Evolutionary conservation across 2,888 invertebrate species (phyloP).

Genomic region (Zygaena filipendulae): DNA sequence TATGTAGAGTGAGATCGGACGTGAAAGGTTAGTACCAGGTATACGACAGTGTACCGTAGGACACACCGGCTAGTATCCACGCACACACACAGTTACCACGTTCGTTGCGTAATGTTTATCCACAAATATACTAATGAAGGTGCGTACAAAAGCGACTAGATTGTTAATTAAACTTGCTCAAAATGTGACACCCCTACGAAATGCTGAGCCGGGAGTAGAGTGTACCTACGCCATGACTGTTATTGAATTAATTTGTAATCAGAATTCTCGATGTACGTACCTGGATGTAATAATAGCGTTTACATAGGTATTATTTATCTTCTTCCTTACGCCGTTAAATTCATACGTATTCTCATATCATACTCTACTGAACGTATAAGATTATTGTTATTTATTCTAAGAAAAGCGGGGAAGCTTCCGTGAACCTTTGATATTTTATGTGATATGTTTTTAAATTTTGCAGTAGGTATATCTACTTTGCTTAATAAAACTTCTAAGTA

Average conservation of each 20-base stretch:
- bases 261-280: slow-evolving; percentile 59
- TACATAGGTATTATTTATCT: too few relatives aligned
- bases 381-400: too few relatives aligned
- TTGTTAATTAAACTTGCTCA: slow-evolving; percentile 69
- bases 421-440: too few relatives aligned
- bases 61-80: slow-evolving; percentile 16
- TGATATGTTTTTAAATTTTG: too few relatives aligned
- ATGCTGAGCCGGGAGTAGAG: slow-evolving; percentile 56
- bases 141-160: slow-evolving; percentile 67
- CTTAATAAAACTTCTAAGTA: too few relatives aligned
- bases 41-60: slow-evolving; percentile 11
- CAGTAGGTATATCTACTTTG: too few relatives aligned
- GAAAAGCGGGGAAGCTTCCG: too few relatives aligned
- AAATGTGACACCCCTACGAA: slow-evolving; percentile 68
- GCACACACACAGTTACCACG: slow-evolving; percentile 32
- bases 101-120: slow-evolving; percentile 53
- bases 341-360: too few relatives aligned
- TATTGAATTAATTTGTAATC: slow-evolving; percentile 67
- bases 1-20: slow-evolving; percentile 24
- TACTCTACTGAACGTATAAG: too few relatives aligned
- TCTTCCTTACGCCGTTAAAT: too few relatives aligned
- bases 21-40: slow-evolving; percentile 24
- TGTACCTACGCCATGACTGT: slow-evolving; percentile 60
- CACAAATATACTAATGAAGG: slow-evolving; percentile 69
- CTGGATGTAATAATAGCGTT: slow-evolving; percentile 49